Percentiles rank a stretch among this genome's conserved stretches.
Conservation (phyloP, 2,888 invertebrate genomes). For the Plebejus melissa region DNA sequence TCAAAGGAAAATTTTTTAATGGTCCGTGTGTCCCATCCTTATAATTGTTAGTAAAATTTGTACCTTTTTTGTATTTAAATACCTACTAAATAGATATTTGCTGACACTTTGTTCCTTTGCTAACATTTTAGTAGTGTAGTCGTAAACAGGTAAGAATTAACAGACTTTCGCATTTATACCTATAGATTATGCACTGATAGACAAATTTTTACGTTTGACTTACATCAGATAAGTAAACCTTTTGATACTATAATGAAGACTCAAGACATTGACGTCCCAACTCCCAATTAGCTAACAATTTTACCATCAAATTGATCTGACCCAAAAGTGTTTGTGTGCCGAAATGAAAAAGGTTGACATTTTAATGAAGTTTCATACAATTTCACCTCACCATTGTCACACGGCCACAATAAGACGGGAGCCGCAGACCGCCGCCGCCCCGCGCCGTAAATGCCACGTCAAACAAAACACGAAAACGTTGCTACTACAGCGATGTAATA, state of each 20-base stretch:
- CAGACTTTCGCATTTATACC: no score
- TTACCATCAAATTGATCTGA: background rate
- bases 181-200: no score
- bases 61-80: no score
- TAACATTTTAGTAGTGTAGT: no score
- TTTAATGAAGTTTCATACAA: conserved; percentile 17
- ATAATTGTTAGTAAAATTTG: no score
- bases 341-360: conserved; percentile 3
- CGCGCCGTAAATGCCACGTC: conserved; percentile 3
- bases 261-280: background rate
- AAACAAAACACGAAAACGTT: conserved; percentile 28
- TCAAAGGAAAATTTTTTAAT: no score
- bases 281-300: background rate
- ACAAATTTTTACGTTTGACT: background rate
- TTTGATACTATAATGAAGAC: background rate
- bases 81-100: no score
- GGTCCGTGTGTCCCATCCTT: background rate
- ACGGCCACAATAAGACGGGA: conserved; percentile 23
- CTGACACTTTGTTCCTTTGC: no score
- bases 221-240: background rate
- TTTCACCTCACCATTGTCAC: conserved; percentile 19
- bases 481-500: background rate
- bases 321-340: background rate
- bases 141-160: no score
- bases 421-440: conserved; percentile 16